These are phyloP conservation scores for Junonia oenone DNA, from an alignment of 2,888 invertebrate genomes.

Conservation along the genomic window DNA sequence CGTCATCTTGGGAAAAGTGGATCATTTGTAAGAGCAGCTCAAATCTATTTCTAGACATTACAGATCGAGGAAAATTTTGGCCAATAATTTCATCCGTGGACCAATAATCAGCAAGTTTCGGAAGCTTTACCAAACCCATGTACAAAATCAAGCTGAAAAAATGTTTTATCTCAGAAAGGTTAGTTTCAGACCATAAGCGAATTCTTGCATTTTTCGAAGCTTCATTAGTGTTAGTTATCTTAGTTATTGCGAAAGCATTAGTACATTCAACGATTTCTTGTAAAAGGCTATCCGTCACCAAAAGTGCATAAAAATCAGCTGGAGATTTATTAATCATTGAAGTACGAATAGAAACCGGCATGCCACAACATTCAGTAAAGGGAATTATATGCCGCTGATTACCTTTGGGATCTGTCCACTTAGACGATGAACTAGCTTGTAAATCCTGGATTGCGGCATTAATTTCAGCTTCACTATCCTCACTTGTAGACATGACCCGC, in stretches of 20 bases:
- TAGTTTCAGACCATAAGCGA: slow-evolving; percentile 33
- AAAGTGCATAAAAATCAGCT: slow-evolving; percentile 29
- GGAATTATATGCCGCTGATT: slow-evolving; percentile 31
- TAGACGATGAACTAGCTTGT: slow-evolving; percentile 22
- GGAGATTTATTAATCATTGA: slow-evolving; percentile 26
- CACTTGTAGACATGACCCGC: slow-evolving; percentile 23
- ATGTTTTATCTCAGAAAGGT: slow-evolving; percentile 34
- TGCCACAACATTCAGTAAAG: slow-evolving; percentile 33
- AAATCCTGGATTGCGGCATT: slow-evolving; percentile 24
- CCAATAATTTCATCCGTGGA: slow-evolving; percentile 30
- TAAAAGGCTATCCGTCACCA: slow-evolving; percentile 29
- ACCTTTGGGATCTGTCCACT: slow-evolving; percentile 31
- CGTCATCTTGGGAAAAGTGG: slow-evolving; percentile 39
- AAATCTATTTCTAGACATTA: slow-evolving; percentile 39
- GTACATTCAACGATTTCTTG: slow-evolving; percentile 30
- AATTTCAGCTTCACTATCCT: slow-evolving; percentile 27
- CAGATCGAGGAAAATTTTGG: slow-evolving; percentile 32
- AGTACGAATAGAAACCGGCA: slow-evolving; percentile 27
- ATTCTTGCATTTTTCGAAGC: slow-evolving; percentile 29
- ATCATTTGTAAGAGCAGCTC: slow-evolving; percentile 38
- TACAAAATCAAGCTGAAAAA: slow-evolving; percentile 39
- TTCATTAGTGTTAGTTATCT: slow-evolving; percentile 25
- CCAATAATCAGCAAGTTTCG: slow-evolving; percentile 40
- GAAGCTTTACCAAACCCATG: slow-evolving; percentile 39
- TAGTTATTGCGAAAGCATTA: slow-evolving; percentile 31